Evolutionary conservation across 2,888 invertebrate species (phyloP).

Genomic region (Andrena fulva): DNA sequence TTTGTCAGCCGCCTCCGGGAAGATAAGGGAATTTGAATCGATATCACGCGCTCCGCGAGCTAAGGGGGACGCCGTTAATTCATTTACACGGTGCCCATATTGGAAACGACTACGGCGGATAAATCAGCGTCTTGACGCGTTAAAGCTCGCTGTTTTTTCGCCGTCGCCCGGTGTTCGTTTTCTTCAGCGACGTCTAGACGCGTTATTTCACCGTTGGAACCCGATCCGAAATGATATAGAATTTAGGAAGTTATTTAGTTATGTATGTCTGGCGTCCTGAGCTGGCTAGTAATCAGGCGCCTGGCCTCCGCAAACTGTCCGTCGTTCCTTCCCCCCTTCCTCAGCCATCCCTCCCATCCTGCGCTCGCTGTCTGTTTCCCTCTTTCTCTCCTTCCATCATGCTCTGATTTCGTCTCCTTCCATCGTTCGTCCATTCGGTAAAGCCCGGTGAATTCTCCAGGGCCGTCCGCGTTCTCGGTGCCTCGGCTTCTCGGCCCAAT

Average conservation of each 20-base stretch:
- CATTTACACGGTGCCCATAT: constrained; percentile 40
- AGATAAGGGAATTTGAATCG: constrained; percentile 44
- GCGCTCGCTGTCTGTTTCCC: background rate
- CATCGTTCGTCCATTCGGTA: constrained; percentile 55
- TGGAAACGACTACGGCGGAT: constrained; percentile 49
- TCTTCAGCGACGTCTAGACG: constrained; percentile 69
- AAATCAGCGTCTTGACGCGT: constrained; percentile 58
- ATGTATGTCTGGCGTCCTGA: constrained; percentile 74
- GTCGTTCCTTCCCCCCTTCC: constrained; percentile 35
- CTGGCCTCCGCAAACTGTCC: constrained; percentile 70
- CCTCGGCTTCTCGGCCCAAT: constrained; percentile 68
- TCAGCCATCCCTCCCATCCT: background rate
- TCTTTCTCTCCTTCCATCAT: constrained; percentile 23
- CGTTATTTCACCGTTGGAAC: constrained; percentile 75
- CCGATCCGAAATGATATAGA: constrained; percentile 74
- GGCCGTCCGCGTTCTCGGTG: constrained; percentile 68
- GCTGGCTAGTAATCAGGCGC: constrained; percentile 76
- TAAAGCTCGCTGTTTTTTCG: constrained; percentile 48
- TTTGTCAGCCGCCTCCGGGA: constrained; percentile 23
- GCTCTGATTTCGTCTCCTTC: constrained; percentile 49
- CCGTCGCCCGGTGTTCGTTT: constrained; percentile 43
- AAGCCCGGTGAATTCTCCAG: constrained; percentile 70
- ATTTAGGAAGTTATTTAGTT: constrained; percentile 77
- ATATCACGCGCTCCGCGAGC: constrained; percentile 5
- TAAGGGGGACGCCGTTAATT: constrained; percentile 38